These are phyloP conservation scores for Napeogenes sylphis DNA, from an alignment of 2,888 invertebrate genomes.

Conservation along the genomic window DNA sequence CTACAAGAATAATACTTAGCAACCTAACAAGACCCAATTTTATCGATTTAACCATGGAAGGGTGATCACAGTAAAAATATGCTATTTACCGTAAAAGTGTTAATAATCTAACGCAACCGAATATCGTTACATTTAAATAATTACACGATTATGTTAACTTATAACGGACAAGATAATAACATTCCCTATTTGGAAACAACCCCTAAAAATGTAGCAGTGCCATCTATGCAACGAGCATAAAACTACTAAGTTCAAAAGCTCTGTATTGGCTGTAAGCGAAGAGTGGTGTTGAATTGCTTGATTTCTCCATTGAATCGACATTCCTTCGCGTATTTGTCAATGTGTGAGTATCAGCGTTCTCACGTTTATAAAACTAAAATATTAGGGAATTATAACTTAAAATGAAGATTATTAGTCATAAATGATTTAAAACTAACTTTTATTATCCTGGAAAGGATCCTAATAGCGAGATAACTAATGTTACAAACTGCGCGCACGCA, in stretches of 20 bases:
- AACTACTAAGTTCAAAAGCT: constrained; percentile 64
- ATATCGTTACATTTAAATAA: not conserved
- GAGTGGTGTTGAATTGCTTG: constrained; percentile 65
- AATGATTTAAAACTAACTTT: constrained; percentile 29
- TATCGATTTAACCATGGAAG: not conserved
- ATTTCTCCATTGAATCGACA: constrained; percentile 77
- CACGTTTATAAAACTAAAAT: constrained; percentile 49
- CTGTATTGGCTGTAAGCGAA: constrained; percentile 58
- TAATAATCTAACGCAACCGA: no score
- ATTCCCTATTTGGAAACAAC: constrained; percentile 37
- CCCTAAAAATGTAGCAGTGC: constrained; percentile 48
- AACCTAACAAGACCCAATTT: not conserved
- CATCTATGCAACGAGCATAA: constrained; percentile 54
- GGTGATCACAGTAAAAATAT: no score
- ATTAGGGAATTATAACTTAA: constrained; percentile 50
- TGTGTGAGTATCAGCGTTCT: constrained; percentile 69
- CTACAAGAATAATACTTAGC: not conserved
- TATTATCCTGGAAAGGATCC: constrained; percentile 25
- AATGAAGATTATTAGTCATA: constrained; percentile 36
- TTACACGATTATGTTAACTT: constrained; percentile 16
- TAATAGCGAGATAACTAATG: constrained; percentile 39
- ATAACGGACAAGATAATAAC: constrained; percentile 29
- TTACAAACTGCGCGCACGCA: constrained; percentile 66
- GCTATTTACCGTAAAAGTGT: no score
- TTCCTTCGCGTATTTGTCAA: constrained; percentile 70